phyloP scores from a whole-genome alignment of 2,113 vertebrate genomes.

The Pygathrix nemaeus region DNA sequence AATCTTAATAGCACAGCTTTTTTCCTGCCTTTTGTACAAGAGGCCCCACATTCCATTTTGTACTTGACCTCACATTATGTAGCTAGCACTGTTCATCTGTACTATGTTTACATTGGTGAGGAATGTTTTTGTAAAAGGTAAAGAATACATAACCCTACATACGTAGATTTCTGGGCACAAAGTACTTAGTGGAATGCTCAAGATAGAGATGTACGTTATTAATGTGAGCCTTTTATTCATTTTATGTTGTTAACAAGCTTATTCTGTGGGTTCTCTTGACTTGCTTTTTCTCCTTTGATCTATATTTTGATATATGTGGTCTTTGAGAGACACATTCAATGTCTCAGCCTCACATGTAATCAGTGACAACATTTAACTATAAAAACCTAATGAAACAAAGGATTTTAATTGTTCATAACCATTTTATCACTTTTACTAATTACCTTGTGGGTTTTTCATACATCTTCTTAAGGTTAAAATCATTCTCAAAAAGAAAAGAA shows the following conservation, averaged over 20 bases:
- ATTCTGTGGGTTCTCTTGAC: background rate
- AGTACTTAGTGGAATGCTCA: background rate
- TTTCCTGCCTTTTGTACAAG: background rate
- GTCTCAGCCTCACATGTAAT: conserved; percentile 15
- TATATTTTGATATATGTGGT: background rate
- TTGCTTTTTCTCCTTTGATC: background rate
- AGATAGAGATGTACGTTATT: background rate
- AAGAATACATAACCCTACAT: background rate
- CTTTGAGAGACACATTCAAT: background rate
- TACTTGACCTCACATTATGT: background rate
- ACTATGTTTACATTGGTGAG: background rate
- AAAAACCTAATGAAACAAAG: conserved; percentile 60
- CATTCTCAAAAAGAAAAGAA: conserved; percentile 28
- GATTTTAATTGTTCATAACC: conserved; percentile 44
- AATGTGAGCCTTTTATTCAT: background rate
- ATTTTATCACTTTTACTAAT: conserved; percentile 52
- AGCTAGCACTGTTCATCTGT: background rate
- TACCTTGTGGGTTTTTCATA: conserved; percentile 30
- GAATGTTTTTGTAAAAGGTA: background rate
- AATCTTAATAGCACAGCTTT: background rate
- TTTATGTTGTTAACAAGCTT: background rate
- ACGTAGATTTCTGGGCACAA: background rate
- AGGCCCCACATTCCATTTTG: background rate
- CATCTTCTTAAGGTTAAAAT: conserved; percentile 52
- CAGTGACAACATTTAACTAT: conserved; percentile 2